These are phyloP conservation scores for Campoplex nolae DNA, from an alignment of 2,888 invertebrate genomes.

Conservation along the genomic window DNA sequence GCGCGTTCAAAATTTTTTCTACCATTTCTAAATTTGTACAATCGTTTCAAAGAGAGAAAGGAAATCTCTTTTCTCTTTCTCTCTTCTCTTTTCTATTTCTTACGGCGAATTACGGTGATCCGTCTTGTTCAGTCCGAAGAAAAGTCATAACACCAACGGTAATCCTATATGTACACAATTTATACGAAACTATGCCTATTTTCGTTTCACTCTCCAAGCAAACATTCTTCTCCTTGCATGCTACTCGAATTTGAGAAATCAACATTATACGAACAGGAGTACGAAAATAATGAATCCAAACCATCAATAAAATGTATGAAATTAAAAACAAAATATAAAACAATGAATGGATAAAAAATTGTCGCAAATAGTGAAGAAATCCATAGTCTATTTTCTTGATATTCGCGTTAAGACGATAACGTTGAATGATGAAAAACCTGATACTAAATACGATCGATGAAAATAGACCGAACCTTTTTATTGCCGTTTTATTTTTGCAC, in stretches of 20 bases:
- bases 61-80: conserved; percentile 48
- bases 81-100: conserved; percentile 47
- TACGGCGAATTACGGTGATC: conserved; percentile 67
- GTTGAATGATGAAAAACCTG: too few species aligned
- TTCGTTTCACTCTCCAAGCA: background rate
- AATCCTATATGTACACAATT: conserved; percentile 50
- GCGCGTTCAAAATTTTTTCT: conserved; percentile 51
- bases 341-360: background rate
- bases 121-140: conserved; percentile 72
- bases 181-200: conserved; percentile 11
- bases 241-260: background rate
- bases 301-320: background rate
- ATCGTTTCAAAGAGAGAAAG: conserved; percentile 37
- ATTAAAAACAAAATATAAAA: background rate
- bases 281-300: background rate
- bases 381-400: too few species aligned
- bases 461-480: too few species aligned
- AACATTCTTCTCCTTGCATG: conserved; percentile 5
- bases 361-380: background rate
- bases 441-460: too few species aligned
- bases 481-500: background rate
- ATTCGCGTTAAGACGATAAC: too few species aligned
- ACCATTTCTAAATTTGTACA: conserved; percentile 52
- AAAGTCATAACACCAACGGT: conserved; percentile 75
- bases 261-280: background rate